Evolutionary conservation across 2,113 vertebrate species (phyloP).

Genomic region (Mixornis gularis): DNA sequence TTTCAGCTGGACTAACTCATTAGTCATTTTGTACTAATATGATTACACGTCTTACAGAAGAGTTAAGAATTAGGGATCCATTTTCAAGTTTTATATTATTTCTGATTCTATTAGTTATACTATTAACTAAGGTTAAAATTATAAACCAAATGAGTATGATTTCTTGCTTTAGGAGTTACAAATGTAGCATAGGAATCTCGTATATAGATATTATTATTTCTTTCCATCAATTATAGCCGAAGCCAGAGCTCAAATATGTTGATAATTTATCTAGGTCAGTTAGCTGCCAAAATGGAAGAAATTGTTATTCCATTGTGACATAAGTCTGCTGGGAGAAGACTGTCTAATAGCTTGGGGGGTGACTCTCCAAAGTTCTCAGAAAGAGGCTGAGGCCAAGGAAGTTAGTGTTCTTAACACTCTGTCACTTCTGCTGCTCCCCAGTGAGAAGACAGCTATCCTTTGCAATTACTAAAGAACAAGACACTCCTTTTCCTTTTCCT

Average conservation of each 20-base stretch:
- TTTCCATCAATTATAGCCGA: neutral
- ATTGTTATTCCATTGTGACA: neutral
- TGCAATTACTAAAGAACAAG: neutral
- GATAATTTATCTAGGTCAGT: neutral
- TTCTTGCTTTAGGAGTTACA: neutral
- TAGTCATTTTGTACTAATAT: neutral
- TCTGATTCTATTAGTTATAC: neutral
- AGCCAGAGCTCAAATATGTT: neutral
- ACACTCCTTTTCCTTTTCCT: rapidly evolving
- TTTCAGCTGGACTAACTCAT: neutral
- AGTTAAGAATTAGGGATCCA: neutral
- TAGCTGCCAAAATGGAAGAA: neutral
- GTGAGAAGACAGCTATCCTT: neutral
- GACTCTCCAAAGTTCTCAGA: neutral
- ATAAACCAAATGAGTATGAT: rapidly evolving
- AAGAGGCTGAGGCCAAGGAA: neutral
- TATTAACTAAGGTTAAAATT: neutral
- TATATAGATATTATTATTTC: neutral
- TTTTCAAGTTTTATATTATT: neutral
- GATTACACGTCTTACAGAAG: neutral
- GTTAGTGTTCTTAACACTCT: neutral
- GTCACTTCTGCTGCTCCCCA: neutral
- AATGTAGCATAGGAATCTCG: neutral
- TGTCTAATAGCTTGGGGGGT: neutral
- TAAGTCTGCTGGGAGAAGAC: neutral